These are phyloP conservation scores for Nyleta sp. DNA, from an alignment of 2,888 invertebrate species.

Conservation along the genomic window DNA sequence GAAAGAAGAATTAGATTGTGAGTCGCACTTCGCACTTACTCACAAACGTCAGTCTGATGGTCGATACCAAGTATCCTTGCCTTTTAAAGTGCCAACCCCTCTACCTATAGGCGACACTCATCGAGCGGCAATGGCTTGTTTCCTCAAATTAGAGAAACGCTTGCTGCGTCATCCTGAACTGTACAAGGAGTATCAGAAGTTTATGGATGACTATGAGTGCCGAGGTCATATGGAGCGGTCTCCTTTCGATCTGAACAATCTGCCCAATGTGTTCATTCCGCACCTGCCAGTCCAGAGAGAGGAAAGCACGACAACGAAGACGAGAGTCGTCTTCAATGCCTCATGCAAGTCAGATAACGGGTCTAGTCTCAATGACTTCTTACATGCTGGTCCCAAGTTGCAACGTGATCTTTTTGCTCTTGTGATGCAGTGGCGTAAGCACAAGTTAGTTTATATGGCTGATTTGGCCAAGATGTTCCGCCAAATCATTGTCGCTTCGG, in stretches of 20 bases:
- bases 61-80: too few relatives aligned
- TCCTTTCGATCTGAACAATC: not conserved
- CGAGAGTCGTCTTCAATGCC: conserved; percentile 53
- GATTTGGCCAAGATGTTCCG: conserved; percentile 52
- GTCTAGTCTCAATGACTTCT: conserved; percentile 41
- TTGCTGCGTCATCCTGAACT: not conserved
- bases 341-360: conserved; percentile 46
- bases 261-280: conserved; percentile 23
- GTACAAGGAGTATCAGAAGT: not conserved
- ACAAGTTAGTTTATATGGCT: conserved; percentile 33
- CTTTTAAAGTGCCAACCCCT: not conserved
- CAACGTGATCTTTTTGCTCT: conserved; percentile 5
- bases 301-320: conserved; percentile 35
- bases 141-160: not conserved
- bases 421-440: conserved; percentile 26
- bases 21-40: not conserved
- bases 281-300: conserved; percentile 41
- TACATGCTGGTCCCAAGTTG: conserved; percentile 41
- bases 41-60: not conserved
- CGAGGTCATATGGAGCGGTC: not conserved
- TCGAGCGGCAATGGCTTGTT: not conserved
- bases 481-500: conserved; percentile 20
- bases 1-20: not conserved
- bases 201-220: not conserved
- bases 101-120: conserved; percentile 1